A percentile compares a stretch with the other conserved stretches of the same genome.
phyloP scores from a whole-genome alignment of 1,140 invertebrate genomes.

The Zaprionus ornatus region DNA sequence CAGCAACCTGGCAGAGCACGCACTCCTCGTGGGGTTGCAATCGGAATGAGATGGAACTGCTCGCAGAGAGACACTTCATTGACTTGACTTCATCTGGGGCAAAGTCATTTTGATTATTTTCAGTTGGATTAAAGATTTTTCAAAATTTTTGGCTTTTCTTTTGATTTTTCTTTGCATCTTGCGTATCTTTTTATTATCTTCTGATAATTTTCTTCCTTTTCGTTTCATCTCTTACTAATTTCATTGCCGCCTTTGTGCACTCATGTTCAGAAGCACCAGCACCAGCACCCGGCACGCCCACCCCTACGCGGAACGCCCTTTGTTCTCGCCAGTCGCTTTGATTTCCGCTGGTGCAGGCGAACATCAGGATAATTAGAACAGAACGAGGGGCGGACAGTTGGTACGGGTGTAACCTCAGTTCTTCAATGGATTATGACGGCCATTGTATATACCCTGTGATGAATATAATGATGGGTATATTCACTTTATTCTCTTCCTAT shows the following conservation, averaged over 20 bases:
- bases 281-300: background rate
- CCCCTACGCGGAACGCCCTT: background rate
- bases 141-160: background rate
- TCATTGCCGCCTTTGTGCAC: background rate
- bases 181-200: background rate
- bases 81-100: background rate
- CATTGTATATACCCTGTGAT: background rate
- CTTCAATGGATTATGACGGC: background rate
- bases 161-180: background rate
- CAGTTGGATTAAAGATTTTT: conserved; percentile 10
- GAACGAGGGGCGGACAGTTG: conserved; percentile 14
- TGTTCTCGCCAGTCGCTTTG: conserved; percentile 53
- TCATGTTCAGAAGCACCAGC: background rate
- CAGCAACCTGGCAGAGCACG: background rate
- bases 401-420: background rate
- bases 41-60: background rate
- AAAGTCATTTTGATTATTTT: conserved; percentile 10
- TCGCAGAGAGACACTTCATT: background rate
- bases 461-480: background rate
- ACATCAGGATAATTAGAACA: conserved; percentile 26
- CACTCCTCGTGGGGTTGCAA: background rate
- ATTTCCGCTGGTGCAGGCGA: conserved; percentile 39
- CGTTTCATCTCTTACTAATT: background rate
- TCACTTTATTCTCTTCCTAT: background rate
- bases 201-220: background rate